Evolutionary conservation across 2,113 vertebrate species (phyloP).

Genomic region (Siphamia tubifer): DNA sequence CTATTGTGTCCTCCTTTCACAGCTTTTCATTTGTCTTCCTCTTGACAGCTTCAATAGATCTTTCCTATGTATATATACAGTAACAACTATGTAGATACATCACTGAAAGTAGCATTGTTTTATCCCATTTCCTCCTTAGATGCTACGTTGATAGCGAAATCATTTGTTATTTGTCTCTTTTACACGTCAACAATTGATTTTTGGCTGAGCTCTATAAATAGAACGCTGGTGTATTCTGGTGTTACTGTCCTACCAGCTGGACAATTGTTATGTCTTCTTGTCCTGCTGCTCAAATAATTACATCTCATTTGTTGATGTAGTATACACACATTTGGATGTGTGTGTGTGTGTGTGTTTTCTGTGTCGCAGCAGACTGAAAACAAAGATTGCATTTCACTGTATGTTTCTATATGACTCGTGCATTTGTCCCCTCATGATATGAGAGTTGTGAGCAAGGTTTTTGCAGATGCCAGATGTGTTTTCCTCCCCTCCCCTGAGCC

Average conservation of each 20-base stretch:
- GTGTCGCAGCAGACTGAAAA: background rate
- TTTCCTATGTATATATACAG: slow-evolving; percentile 14
- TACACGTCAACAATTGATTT: slow-evolving; percentile 18
- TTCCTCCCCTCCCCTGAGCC: slow-evolving; percentile 48
- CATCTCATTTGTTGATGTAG: slow-evolving; percentile 36
- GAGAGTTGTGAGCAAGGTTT: slow-evolving; percentile 42
- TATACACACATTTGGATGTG: background rate
- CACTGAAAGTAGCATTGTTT: slow-evolving; percentile 7
- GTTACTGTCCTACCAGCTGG: slow-evolving; percentile 53
- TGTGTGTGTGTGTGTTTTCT: slow-evolving; percentile 10
- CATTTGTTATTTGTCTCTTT: slow-evolving; percentile 24
- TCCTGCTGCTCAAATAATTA: slow-evolving; percentile 49
- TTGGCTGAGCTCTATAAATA: slow-evolving; percentile 51
- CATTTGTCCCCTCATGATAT: slow-evolving; percentile 33
- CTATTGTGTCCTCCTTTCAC: slow-evolving; percentile 64
- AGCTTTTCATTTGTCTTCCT: slow-evolving; percentile 53
- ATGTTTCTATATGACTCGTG: slow-evolving; percentile 3
- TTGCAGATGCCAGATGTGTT: slow-evolving; percentile 76
- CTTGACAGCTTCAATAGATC: slow-evolving; percentile 27
- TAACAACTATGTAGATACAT: background rate
- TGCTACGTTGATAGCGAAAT: background rate
- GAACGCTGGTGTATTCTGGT: slow-evolving; percentile 44
- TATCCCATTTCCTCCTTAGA: slow-evolving; percentile 18
- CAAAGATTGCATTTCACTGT: background rate
- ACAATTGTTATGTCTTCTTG: slow-evolving; percentile 42